phyloP scores from a whole-genome alignment of 53 echinoderm and acorn worm genomes.

The Apostichopus leukothele region DNA sequence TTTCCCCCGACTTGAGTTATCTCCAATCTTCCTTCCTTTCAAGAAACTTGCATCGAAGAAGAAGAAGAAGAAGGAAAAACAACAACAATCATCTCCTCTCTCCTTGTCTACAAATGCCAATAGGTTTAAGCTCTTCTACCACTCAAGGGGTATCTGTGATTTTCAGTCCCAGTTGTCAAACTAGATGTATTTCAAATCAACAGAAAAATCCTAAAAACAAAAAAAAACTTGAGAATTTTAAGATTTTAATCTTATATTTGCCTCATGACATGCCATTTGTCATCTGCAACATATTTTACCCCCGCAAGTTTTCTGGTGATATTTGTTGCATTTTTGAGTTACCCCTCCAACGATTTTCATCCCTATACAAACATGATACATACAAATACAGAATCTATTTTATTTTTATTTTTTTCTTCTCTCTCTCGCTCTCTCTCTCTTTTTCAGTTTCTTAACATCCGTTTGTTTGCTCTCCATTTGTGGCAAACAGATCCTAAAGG shows the following conservation, averaged over 20 bases:
- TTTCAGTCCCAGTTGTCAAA: background rate
- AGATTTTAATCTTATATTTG: background rate
- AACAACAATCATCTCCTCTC: no score
- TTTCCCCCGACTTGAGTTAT: no score
- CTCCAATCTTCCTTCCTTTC: no score
- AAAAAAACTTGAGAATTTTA: background rate
- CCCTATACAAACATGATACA: background rate
- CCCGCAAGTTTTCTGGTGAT: no score
- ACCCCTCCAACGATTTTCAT: background rate
- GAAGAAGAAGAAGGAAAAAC: no score
- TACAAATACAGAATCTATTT: background rate
- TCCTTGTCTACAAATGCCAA: no score
- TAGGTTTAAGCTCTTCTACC: no score
- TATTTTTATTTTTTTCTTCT: background rate
- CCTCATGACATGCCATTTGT: background rate
- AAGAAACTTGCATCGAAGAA: no score
- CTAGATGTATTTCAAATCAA: background rate
- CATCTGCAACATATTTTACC: no score
- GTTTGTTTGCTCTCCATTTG: constrained; percentile 42
- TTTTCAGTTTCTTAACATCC: constrained; percentile 13
- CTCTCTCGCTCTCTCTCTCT: background rate
- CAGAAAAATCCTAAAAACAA: background rate
- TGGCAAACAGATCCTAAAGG: constrained; percentile 39
- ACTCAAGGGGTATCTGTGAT: no score
- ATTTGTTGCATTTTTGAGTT: background rate